Conservation (phyloP, 1,140 invertebrate species). For the Conus betulinus region DNA sequence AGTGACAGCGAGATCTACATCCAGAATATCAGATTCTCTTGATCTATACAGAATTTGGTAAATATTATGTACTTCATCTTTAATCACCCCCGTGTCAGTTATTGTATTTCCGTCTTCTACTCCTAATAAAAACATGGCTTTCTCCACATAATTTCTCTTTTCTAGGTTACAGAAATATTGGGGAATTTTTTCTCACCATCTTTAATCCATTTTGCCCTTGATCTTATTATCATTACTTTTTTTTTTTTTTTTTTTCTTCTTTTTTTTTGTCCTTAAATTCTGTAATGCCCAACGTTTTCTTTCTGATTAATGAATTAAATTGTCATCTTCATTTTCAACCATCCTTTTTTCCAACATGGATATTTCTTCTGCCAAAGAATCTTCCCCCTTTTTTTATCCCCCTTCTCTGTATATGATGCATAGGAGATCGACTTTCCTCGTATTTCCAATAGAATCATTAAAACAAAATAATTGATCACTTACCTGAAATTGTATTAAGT, state of each 20-base stretch:
- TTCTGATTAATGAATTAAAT: background rate
- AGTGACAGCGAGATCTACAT: background rate
- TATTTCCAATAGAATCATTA: background rate
- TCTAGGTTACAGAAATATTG: background rate
- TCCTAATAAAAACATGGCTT: background rate
- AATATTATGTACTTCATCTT: background rate
- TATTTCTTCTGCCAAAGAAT: background rate
- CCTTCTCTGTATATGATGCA: background rate
- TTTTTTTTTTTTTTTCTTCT: too few species aligned
- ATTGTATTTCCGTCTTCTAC: background rate
- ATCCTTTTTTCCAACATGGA: background rate
- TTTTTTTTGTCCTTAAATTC: background rate
- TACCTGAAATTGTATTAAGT: background rate
- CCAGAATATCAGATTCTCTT: background rate
- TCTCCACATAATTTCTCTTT: background rate
- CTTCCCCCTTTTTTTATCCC: background rate
- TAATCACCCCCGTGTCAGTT: background rate
- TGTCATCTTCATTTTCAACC: background rate
- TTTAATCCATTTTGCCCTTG: background rate
- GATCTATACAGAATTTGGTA: background rate
- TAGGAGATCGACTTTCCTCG: background rate
- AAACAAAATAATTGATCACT: conserved; percentile 1
- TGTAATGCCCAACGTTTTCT: background rate
- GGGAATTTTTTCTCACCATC: background rate
- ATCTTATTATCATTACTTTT: background rate